Evolutionary conservation across 2,797 vertebrate genomes (phyloP).

Genomic region (Poeciliopsis infans): DNA sequence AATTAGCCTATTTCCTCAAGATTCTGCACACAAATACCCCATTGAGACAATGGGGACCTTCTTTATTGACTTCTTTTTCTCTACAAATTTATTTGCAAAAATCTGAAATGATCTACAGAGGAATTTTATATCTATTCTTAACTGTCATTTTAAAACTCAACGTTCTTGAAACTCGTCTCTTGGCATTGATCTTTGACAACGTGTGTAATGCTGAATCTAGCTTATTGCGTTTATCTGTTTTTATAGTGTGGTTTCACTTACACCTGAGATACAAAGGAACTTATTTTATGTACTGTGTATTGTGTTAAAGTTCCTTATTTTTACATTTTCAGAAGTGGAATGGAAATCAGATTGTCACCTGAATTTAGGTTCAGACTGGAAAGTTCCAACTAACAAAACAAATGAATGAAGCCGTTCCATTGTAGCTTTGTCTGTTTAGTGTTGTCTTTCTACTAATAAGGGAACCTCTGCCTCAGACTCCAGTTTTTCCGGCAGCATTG

Average conservation of each 20-base stretch:
- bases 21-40: no score
- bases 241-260: background rate
- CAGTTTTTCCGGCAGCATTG: background rate
- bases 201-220: background rate
- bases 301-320: background rate
- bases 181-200: background rate
- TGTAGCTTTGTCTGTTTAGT: background rate
- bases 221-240: background rate
- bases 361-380: background rate
- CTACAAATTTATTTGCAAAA: background rate
- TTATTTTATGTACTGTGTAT: background rate
- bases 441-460: background rate
- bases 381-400: background rate
- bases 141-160: background rate
- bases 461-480: background rate
- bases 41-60: no score
- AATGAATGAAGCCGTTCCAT: background rate
- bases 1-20: no score
- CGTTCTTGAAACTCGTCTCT: background rate
- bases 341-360: background rate
- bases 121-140: background rate
- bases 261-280: background rate
- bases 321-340: background rate
- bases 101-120: background rate
- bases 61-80: no score